Evolutionary conservation across 2,797 vertebrate genomes (phyloP).

Genomic region (Hypotaenidia okinawae): DNA sequence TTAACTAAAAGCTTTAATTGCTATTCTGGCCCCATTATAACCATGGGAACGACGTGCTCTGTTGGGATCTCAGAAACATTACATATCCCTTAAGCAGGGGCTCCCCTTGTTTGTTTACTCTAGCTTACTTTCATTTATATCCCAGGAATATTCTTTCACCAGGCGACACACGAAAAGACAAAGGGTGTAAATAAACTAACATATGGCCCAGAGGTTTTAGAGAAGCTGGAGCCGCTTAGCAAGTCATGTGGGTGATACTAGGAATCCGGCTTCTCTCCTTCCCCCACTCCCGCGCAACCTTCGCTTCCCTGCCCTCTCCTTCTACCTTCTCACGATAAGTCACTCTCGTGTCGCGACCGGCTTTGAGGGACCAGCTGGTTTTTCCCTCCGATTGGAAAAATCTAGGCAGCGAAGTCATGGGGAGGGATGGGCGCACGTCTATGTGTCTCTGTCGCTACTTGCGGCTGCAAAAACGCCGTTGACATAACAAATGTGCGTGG

Average conservation of each 20-base stretch:
- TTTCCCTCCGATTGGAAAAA: background rate
- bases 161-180: background rate
- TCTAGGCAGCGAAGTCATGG: background rate
- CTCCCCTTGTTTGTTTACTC: background rate
- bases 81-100: background rate
- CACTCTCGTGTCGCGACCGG: background rate
- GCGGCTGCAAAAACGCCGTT: background rate
- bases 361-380: background rate
- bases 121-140: slow-evolving; percentile 18
- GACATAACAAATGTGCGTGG: background rate
- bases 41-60: background rate
- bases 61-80: slow-evolving; percentile 13
- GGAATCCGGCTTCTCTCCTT: slow-evolving; percentile 33
- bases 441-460: background rate
- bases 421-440: background rate
- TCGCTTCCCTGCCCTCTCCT: slow-evolving; percentile 3
- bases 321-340: slow-evolving; percentile 35
- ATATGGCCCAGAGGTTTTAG: slow-evolving; percentile 64
- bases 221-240: slow-evolving; percentile 58
- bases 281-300: background rate
- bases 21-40: background rate
- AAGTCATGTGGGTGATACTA: slow-evolving; percentile 46
- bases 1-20: slow-evolving; percentile 42
- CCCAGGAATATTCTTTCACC: slow-evolving; percentile 30
- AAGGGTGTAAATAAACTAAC: slow-evolving; percentile 66